phyloP scores from a whole-genome alignment of 2,888 invertebrate species.

The Noctua janthe region DNA sequence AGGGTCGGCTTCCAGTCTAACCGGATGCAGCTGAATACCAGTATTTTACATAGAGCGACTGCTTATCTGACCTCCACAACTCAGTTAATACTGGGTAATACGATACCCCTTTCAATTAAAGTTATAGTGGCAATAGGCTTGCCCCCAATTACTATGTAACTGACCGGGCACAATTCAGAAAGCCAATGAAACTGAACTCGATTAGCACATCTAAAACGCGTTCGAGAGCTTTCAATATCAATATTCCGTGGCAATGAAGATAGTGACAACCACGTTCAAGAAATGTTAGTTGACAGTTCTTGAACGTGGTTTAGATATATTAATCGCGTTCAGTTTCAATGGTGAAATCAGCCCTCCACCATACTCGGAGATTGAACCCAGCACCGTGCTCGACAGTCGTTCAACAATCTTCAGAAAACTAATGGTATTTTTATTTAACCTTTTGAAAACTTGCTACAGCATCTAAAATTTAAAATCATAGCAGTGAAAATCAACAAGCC shows the following conservation, averaged over 20 bases:
- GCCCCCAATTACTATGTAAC: too few species aligned
- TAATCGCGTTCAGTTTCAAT: background rate
- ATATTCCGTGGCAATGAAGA: background rate
- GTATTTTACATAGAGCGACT: background rate
- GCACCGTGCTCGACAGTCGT: background rate
- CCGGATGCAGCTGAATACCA: background rate
- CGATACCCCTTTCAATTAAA: background rate
- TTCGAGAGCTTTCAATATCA: background rate
- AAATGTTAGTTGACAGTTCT: background rate
- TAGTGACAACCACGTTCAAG: background rate
- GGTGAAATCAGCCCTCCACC: background rate
- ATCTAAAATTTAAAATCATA: constrained; percentile 36
- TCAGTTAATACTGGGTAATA: background rate
- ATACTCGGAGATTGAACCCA: too few species aligned
- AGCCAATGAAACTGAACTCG: background rate
- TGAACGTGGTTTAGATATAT: background rate
- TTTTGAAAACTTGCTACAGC: background rate
- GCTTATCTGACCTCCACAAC: background rate
- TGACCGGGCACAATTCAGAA: too few species aligned
- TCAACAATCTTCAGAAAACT: background rate
- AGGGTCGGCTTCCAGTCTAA: background rate
- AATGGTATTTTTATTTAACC: background rate
- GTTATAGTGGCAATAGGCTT: too few species aligned
- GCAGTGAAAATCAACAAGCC: constrained; percentile 22
- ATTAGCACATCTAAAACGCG: too few species aligned